Base-by-base conservation (phyloP, 2,888 invertebrate genomes). In the Arenicola marina region DNA sequence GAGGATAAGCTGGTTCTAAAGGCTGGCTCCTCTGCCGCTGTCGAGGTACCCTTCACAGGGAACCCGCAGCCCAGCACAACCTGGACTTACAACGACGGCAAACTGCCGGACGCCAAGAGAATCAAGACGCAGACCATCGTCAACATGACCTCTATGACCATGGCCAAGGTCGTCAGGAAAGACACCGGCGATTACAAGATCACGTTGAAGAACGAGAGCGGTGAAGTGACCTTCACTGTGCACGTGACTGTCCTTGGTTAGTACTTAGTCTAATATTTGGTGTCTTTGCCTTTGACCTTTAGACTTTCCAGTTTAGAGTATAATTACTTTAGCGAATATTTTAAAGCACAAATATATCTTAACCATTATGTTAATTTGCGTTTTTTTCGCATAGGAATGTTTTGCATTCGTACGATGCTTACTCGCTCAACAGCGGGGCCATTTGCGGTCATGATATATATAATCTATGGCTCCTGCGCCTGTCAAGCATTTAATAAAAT, bases 191-290 rank as follows among this genome's bases (percentile, higher is more conserved):
- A 59, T 21, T 76, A 68, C 66, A 65, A 29, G 4, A 62, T 67
- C n/a, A 58, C 56, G 15, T 29, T 73, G 24, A 53, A 61, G 46
- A 75, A 73, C 55, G 72, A 70, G 32, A 55, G 62, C 62, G 73
- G 68, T 44, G 59, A 58, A 29, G 56, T 61, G 32, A 56, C 29
- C 11, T 61, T 62, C 57, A 68, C 61, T 32, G 56, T 69, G 28
- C 55, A 62, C n/a, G 61, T 70, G 18, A 64, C 28, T 24, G 66
- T 71, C n/a, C 59, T 62, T 90, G 89, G 81, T 88, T 88, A 71
- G 86, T 92, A 43, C 24, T 34, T 15, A 7, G 11, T 11, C 15
- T 7, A 28, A 29, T 38, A 38, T 15, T 18, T 38, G 38, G 38
- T 38, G 18, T 38, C 11, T 38, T 38, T 11, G 38, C n/a, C n/a